Base-by-base conservation (phyloP, 2,888 invertebrate genomes). In the Heteromyza rotundicornis region DNA sequence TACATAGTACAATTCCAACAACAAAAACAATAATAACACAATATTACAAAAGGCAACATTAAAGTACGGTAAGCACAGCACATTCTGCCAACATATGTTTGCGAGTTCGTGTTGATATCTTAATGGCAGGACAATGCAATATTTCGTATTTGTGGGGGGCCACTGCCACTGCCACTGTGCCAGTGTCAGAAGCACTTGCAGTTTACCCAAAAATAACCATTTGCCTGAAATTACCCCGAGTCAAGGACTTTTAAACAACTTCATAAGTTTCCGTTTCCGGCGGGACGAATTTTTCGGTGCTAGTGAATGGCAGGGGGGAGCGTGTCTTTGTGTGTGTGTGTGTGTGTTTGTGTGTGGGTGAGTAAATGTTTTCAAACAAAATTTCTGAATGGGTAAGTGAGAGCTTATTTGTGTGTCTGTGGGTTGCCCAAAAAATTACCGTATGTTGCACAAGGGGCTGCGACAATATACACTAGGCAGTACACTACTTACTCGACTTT, bases 101-200 rank as follows among this genome's bases (percentile, higher is more conserved):
- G 10, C 49, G 50, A 27, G 40, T 58, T 23, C 32, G 35, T 70
- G 71, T 70, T 74, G 75, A 76, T 78, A 76, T 68, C 72, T 72
- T 75, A 74, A 76, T 74, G 69, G 69, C 69, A 66, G 68, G 67
- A 71, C 71, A 70, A 66, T 70, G 68, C 65, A 65, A 68, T 64
- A 66, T 64, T 66, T 63, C 56, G 44, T 27, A 32, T 57, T 44
- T 49, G 55, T 27, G 5, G 22, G 40, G 49, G 36, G 50, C 40
- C 62, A 63, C 66, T 65, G 63, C 62, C 65, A 62, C 58, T 20
- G 57, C 35, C 58, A 54, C 35, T 53, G 57, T 20, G n/a, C n/a
- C n/a, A n/a, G n/a, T n/a, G n/a, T n/a, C n/a, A n/a, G n/a, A n/a
- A n/a, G n/a, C 55, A 47, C 40, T 40, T 40, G 47, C 47, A 47